Conservation (phyloP, 2,888 invertebrate species). For the Cephus pygmeus region DNA sequence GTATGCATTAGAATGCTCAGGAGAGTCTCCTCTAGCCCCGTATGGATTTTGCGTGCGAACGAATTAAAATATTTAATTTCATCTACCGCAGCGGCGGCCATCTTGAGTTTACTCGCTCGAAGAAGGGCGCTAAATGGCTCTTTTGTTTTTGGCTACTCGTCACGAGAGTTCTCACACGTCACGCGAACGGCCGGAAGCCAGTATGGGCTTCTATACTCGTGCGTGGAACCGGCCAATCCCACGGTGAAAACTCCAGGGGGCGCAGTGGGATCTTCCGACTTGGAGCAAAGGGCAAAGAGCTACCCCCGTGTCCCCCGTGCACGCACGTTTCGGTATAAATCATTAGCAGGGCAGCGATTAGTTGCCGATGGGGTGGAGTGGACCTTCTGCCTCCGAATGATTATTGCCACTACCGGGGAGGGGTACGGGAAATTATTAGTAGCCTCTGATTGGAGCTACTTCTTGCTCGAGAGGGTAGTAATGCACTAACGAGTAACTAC, state of each 20-base stretch:
- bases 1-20: neutral
- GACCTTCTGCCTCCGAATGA: constrained; percentile 41
- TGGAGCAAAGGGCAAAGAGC: constrained; percentile 5
- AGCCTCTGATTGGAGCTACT: constrained; percentile 57
- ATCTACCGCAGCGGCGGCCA: neutral
- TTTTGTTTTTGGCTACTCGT: neutral
- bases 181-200: constrained; percentile 50
- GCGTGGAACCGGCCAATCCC: constrained; percentile 46
- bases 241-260: constrained; percentile 61
- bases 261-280: constrained; percentile 54
- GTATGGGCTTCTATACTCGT: constrained; percentile 35
- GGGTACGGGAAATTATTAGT: constrained; percentile 55
- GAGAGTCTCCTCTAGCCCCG: neutral
- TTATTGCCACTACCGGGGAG: constrained; percentile 53
- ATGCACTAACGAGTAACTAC: constrained; percentile 47
- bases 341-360: constrained; percentile 62
- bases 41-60: neutral
- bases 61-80: neutral
- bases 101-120: neutral
- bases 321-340: constrained; percentile 58
- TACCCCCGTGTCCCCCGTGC: constrained; percentile 14
- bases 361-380: constrained; percentile 46
- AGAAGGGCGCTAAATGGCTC: neutral
- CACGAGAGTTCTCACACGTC: constrained; percentile 47
- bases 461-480: constrained; percentile 46